Base-by-base conservation (phyloP, 1,140 invertebrate genomes). In the Samia ricini region DNA sequence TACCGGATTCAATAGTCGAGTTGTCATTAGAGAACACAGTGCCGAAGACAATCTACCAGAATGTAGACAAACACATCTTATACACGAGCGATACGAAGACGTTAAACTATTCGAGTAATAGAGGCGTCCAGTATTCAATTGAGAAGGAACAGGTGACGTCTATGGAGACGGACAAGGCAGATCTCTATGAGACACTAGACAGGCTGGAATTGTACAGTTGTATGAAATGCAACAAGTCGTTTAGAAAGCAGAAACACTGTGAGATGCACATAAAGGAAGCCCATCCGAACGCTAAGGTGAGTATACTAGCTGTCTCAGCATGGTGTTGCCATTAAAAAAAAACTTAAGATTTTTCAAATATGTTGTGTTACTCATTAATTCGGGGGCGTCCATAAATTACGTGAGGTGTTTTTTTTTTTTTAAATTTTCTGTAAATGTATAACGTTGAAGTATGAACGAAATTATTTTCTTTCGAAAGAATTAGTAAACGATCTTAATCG, bases 211-310 rank as follows among this genome's bases (percentile, higher is more conserved):
- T 82, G 49, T 90, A 81, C 60, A 89, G 82, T 19, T 94, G 94
- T 71, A 80, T 86, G 4, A 91, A 93, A n/a, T 94, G 94, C 72
- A 93, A 93, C 56, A 94, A 93, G 76, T 89, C 90, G 22, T 95
- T 94, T 75, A 88, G 92, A 36, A 91, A 93, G 60, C 93, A 94
- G 74, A 94, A 94, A 69, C 91, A 93, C n/a, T 93, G 92, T 66
- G 93, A 94, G 48, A 87, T 91, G 4, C 94, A 95, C 72, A 90
- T 94, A 62, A 90, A 91, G 63, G 91, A 93, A 26, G 83, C 88
- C 0, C 93, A 94, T 79, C 85, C 61, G 6, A 83, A 93, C 76
- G 76, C 65, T 80, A 93, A 87, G 86, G 87, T 81, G 63, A 71
- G 59, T 51, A 12, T 15, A 42, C 12, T 42, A 15, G 15, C 6